phyloP scores from a whole-genome alignment of 2,888 invertebrate genomes.

The Ceriagrion tenellum region DNA sequence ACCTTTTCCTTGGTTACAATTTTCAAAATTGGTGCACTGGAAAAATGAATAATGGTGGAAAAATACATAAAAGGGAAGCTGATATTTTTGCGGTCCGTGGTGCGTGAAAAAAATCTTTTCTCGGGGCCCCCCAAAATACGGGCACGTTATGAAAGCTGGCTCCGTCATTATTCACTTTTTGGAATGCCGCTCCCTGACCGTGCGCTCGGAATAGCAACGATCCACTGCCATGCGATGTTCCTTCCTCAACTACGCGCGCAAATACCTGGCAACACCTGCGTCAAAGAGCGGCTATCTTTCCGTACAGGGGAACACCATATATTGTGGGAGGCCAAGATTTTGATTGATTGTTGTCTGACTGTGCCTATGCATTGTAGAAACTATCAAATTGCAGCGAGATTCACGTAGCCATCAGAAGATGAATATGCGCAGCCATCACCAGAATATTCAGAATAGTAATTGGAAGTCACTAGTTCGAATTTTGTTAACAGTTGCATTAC shows the following conservation, averaged over 20 bases:
- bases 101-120: background rate
- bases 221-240: background rate
- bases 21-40: background rate
- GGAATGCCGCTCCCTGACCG: background rate
- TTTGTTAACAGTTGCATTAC: too few species aligned
- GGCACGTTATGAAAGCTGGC: background rate
- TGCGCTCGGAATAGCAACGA: background rate
- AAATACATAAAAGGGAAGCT: background rate
- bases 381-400: too few species aligned
- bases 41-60: background rate
- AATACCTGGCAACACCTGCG: too few species aligned
- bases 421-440: too few species aligned
- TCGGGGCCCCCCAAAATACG: background rate
- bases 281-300: too few species aligned
- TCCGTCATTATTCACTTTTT: slow-evolving; percentile 26
- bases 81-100: background rate
- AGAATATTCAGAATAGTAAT: too few species aligned
- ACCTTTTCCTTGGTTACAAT: background rate
- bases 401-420: too few species aligned
- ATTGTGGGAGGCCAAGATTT: too few species aligned
- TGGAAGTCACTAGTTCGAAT: too few species aligned
- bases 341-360: too few species aligned
- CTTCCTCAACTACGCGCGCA: background rate
- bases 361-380: too few species aligned
- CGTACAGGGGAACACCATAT: too few species aligned